A percentile compares a stretch with the other conserved stretches of the same genome.
These are phyloP conservation scores for Perizoma affinitatum DNA, from an alignment of 2,888 invertebrate genomes.

Conservation along the genomic window DNA sequence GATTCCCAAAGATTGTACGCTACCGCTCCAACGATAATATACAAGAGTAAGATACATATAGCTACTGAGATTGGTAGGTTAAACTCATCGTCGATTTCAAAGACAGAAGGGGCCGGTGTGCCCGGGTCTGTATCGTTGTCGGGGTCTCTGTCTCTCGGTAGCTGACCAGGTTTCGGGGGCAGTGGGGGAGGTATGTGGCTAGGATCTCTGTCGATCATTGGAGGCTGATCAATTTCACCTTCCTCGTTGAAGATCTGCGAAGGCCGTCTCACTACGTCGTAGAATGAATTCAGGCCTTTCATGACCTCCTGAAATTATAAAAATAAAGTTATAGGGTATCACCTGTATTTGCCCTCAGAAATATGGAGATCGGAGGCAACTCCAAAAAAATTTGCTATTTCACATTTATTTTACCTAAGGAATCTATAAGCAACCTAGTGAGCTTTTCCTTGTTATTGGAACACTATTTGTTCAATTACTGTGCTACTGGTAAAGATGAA, in stretches of 20 bases:
- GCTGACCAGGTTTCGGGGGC: slow-evolving; percentile 69
- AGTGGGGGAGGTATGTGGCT: slow-evolving; percentile 75
- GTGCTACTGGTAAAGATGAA: too few relatives aligned
- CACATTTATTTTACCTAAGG: too few relatives aligned
- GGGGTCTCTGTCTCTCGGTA: slow-evolving; percentile 48
- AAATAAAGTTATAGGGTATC: too few relatives aligned
- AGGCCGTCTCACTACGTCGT: slow-evolving; percentile 90
- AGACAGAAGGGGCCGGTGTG: slow-evolving; percentile 91
- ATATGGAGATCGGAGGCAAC: too few relatives aligned
- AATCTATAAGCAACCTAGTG: too few relatives aligned
- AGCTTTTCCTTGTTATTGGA: too few relatives aligned
- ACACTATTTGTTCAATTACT: too few relatives aligned
- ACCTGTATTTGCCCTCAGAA: too few relatives aligned
- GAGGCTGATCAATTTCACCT: slow-evolving; percentile 59
- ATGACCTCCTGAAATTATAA: slow-evolving; percentile 87
- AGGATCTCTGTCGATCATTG: slow-evolving; percentile 56
- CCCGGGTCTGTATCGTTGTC: slow-evolving; percentile 85
- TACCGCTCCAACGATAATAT: slow-evolving; percentile 94
- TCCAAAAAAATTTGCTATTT: too few relatives aligned
- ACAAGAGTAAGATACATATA: slow-evolving; percentile 90
- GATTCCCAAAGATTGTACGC: slow-evolving; percentile 90
- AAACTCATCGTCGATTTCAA: slow-evolving; percentile 95
- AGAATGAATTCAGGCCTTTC: slow-evolving; percentile 92
- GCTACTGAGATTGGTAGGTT: slow-evolving; percentile 97
- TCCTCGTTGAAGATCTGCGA: slow-evolving; percentile 86